A percentile compares a stretch with the other conserved stretches of the same genome.
Conservation (phyloP, 1,140 invertebrate species). For the Drosophila rhopaloa region DNA sequence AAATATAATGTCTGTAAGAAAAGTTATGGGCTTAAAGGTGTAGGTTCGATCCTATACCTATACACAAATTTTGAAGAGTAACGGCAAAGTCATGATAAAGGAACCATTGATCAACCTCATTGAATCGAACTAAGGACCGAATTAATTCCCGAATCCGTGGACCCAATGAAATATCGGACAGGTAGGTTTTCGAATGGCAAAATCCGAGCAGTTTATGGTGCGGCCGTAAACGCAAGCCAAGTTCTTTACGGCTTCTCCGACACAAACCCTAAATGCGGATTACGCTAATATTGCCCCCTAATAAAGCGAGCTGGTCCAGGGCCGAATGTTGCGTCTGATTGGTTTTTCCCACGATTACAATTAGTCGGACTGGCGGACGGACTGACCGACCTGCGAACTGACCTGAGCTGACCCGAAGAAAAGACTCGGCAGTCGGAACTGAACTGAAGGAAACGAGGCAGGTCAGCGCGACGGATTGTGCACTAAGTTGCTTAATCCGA, state of each 20-base stretch:
- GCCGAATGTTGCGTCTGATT: constrained; percentile 74
- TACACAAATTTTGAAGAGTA: no score
- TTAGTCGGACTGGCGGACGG: constrained; percentile 45
- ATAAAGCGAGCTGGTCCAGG: constrained; percentile 50
- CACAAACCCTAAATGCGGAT: constrained; percentile 64
- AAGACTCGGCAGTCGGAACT: constrained; percentile 47
- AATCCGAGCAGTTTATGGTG: constrained; percentile 16
- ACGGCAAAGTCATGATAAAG: background rate
- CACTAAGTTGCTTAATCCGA: constrained; percentile 81
- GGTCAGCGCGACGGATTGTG: constrained; percentile 53
- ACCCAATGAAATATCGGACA: constrained; percentile 5
- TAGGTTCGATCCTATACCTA: no score
- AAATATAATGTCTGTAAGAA: no score
- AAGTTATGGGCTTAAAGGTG: no score
- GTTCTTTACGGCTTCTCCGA: constrained; percentile 62
- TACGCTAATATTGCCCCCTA: constrained; percentile 73
- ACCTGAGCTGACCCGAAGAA: constrained; percentile 20
- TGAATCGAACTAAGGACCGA: constrained; percentile 6
- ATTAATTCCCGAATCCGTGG: constrained; percentile 17
- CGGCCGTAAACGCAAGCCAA: constrained; percentile 63
- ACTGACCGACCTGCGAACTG: constrained; percentile 1
- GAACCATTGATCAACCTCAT: background rate
- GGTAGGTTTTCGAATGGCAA: background rate
- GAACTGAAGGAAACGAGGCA: constrained; percentile 33
- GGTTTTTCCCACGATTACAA: constrained; percentile 80